Evolutionary conservation across 2,888 invertebrate genomes (phyloP).

Genomic region (Sussaba pulchella): DNA sequence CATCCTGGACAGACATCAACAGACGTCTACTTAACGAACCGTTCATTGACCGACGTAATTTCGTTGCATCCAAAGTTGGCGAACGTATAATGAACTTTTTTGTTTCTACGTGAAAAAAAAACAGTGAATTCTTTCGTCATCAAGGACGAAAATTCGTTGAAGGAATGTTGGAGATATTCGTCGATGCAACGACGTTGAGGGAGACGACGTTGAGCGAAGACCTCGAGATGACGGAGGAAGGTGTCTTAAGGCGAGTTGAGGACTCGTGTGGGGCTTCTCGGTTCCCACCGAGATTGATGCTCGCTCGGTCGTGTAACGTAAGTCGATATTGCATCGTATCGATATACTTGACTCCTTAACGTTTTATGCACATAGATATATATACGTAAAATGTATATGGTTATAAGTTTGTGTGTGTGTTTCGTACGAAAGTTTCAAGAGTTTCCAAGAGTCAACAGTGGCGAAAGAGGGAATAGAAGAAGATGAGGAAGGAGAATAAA

Average conservation of each 20-base stretch:
- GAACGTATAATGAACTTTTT: background rate
- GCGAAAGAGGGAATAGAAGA: slow-evolving; percentile 58
- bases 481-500: slow-evolving; percentile 49
- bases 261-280: slow-evolving; percentile 79
- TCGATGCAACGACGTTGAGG: slow-evolving; percentile 45
- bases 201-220: slow-evolving; percentile 42
- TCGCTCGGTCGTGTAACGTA: slow-evolving; percentile 83
- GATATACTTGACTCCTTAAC: slow-evolving; percentile 77
- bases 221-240: slow-evolving; percentile 61
- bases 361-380: slow-evolving; percentile 67
- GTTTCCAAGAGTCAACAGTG: slow-evolving; percentile 57
- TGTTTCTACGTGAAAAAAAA: no score
- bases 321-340: slow-evolving; percentile 82
- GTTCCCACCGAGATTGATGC: slow-evolving; percentile 84
- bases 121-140: background rate
- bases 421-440: slow-evolving; percentile 48
- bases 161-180: slow-evolving; percentile 42
- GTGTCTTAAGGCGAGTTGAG: slow-evolving; percentile 58
- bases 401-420: slow-evolving; percentile 23
- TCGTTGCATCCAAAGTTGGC: slow-evolving; percentile 50
- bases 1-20: slow-evolving; percentile 69
- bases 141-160: slow-evolving; percentile 2
- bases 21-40: slow-evolving; percentile 81
- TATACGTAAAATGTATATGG: slow-evolving; percentile 27
- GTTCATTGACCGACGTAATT: slow-evolving; percentile 80